Evolutionary conservation across 30 jellyfish, hydroid and myxozoan genomes (phyloP), one percentile per base, ranked within the genome.

Genomic region (Pseudorhiza aurosa): DNA sequence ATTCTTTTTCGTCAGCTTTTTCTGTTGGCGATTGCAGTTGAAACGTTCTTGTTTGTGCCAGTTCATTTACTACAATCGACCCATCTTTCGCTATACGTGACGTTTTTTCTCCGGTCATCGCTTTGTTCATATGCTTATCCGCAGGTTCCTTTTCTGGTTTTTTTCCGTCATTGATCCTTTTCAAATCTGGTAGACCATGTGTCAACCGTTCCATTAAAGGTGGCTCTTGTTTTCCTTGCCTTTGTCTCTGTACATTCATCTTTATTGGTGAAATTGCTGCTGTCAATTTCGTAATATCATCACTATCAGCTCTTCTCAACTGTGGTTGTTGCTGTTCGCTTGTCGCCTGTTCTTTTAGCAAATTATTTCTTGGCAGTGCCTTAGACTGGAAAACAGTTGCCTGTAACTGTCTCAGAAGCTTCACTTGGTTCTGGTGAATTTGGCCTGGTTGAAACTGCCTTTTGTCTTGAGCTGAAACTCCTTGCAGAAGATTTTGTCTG

Each of bases 361-460:
- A 17, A 14, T 36, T 53, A 22, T 53, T 53, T 53, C 36, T 18
- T 19, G 35, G 2, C 35, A 21, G 5, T 14, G 35, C 67, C 4
- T 19, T 53, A 14, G 37, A 7, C 36, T 18, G 19, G 37, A 18
- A 43, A 57, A 22, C 36, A 0, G 21, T 28, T 30, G 43, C 37
- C 44, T 76, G 88, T 32, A 76, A 22, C 56, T 65, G 21, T 58
- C 88, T 76, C 29, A 76, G 35, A n/a, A 60, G 43, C n/a, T 76
- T 56, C 15, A 76, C 46, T 46, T 76, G 88, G 45, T 59, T 76
- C 30, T n/a, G 70, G 17, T 76, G 59, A 17, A 31, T 35, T 29
- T 37, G 55, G 1, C 42, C n/a, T 22, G 55, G 67, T 29, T 42
- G 50, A 1, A 12, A 72, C 21, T 35, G 5, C 8, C 45, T 58